phyloP scores from a whole-genome alignment of 2,888 invertebrate genomes.

The Conistra vaccinii region DNA sequence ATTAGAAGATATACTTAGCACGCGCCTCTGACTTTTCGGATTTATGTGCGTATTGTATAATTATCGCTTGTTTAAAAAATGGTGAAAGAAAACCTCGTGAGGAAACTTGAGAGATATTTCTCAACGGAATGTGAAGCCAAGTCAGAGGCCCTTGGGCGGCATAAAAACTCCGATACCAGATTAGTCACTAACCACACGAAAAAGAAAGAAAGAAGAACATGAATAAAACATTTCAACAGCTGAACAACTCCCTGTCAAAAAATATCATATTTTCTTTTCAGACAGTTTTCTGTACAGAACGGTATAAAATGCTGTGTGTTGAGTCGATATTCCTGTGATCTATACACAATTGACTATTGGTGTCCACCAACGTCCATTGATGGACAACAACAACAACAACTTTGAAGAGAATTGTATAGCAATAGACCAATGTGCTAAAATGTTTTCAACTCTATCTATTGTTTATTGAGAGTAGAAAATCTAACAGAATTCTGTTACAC shows the following conservation, averaged over 20 bases:
- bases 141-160: too few species aligned
- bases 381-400: slow-evolving; percentile 24
- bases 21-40: too few species aligned
- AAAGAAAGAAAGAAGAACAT: too few species aligned
- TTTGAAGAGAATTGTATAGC: slow-evolving; percentile 23
- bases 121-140: too few species aligned
- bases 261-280: neutral
- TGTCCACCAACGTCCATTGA: slow-evolving; percentile 22
- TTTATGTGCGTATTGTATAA: too few species aligned
- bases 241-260: neutral
- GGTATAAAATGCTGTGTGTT: neutral
- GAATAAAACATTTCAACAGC: neutral
- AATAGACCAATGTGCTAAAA: slow-evolving; percentile 11
- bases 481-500: neutral
- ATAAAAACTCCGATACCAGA: too few species aligned
- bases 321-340: slow-evolving; percentile 14
- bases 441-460: slow-evolving; percentile 21
- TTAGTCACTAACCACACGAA: too few species aligned
- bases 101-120: too few species aligned
- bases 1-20: neutral
- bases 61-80: too few species aligned
- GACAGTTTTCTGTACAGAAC: neutral
- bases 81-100: too few species aligned
- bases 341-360: slow-evolving; percentile 16
- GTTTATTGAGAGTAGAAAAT: slow-evolving; percentile 2